These are phyloP conservation scores for Connochaetes taurinus DNA, from an alignment of 2,113 vertebrate species.

Conservation along the genomic window DNA sequence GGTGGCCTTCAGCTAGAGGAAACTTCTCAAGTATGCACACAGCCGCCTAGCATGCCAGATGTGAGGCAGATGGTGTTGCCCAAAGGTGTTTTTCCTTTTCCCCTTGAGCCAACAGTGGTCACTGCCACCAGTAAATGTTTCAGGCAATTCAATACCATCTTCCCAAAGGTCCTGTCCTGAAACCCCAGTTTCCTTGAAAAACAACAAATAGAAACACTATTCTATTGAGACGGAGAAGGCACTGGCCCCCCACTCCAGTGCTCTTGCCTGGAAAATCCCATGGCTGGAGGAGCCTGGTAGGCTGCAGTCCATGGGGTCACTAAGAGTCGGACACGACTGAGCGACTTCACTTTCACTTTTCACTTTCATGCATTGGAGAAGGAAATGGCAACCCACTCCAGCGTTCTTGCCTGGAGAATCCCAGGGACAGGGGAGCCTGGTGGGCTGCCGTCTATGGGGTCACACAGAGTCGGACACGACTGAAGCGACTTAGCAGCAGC, in stretches of 20 bases:
- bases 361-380: too few species aligned
- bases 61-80: background rate
- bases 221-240: background rate
- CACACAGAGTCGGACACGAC: rapidly evolving
- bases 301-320: too few species aligned
- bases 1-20: slow-evolving; percentile 20
- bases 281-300: too few species aligned
- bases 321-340: too few species aligned
- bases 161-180: background rate
- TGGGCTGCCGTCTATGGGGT: too few species aligned
- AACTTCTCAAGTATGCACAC: background rate
- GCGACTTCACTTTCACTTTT: too few species aligned
- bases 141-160: background rate
- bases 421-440: too few species aligned
- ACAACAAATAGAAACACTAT: background rate
- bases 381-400: too few species aligned
- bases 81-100: background rate
- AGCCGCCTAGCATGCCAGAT: background rate
- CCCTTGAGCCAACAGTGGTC: background rate
- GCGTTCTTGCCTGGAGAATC: too few species aligned
- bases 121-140: slow-evolving; percentile 17
- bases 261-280: background rate
- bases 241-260: background rate
- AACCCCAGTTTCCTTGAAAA: slow-evolving; percentile 1
- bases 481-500: too few species aligned